These are phyloP conservation scores for Slavum lentiscoides DNA, from an alignment of 2,888 invertebrate genomes.

Conservation along the genomic window DNA sequence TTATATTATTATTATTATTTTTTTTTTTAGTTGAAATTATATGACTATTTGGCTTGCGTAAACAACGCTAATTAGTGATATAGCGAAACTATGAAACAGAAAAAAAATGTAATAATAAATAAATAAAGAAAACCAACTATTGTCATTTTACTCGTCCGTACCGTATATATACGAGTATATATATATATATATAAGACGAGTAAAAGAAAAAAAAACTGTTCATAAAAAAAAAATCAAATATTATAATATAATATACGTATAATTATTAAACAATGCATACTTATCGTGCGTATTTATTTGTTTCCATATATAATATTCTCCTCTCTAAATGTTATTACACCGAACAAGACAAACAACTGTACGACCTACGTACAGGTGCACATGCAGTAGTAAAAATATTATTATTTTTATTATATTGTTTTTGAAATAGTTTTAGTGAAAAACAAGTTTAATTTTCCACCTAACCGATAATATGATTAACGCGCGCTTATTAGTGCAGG, in stretches of 20 bases:
- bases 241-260: conserved; percentile 16
- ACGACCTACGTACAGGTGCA: no score
- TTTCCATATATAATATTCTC: background rate
- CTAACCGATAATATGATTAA: no score
- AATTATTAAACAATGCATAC: conserved; percentile 18
- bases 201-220: conserved; percentile 31
- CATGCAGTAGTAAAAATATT: no score
- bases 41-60: background rate
- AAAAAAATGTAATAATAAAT: no score
- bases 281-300: background rate
- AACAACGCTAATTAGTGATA: conserved; percentile 13
- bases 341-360: no score
- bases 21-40: conserved; percentile 21
- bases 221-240: conserved; percentile 15
- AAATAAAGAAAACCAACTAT: conserved; percentile 38
- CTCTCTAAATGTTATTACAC: no score
- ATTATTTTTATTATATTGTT: no score
- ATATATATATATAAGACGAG: conserved; percentile 5
- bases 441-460: no score
- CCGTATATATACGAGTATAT: no score
- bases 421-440: no score
- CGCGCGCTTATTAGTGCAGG: no score
- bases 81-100: conserved; percentile 18
- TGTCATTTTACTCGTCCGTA: conserved; percentile 28
- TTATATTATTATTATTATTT: background rate